phyloP scores from a whole-genome alignment of 2,888 invertebrate genomes.

The Catocala nupta region DNA sequence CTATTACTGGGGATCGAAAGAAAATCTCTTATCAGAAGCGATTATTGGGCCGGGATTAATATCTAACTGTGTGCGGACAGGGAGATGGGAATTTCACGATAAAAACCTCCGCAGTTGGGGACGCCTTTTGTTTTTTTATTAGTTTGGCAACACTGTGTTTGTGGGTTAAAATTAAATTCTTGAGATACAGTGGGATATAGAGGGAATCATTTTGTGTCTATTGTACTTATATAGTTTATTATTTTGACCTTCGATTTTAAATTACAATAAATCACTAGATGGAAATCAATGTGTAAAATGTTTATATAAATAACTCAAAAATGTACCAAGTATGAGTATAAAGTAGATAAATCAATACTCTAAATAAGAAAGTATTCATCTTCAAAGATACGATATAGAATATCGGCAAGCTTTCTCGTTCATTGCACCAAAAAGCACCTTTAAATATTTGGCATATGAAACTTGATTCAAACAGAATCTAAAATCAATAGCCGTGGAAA shows the following conservation, averaged over 20 bases:
- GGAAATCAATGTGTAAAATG: no score
- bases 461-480: conserved; percentile 47
- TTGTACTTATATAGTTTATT: no score
- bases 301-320: no score
- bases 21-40: conserved; percentile 84
- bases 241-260: no score
- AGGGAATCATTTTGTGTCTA: neutral
- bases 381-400: neutral
- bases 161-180: conserved; percentile 26
- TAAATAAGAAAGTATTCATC: neutral
- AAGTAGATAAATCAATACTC: no score
- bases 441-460: conserved; percentile 52
- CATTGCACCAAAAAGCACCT: conserved; percentile 8
- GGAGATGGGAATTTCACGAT: conserved; percentile 71
- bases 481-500: conserved; percentile 57
- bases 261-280: no score
- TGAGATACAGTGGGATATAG: conserved; percentile 3
- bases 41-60: conserved; percentile 79
- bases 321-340: no score
- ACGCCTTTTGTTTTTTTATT: conserved; percentile 38
- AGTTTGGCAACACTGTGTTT: conserved; percentile 20
- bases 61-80: conserved; percentile 70
- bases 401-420: neutral
- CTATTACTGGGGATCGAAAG: conserved; percentile 80
- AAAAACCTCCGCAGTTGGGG: conserved; percentile 48